Base-by-base conservation (phyloP, 2,797 vertebrate species). In the Pitangus sulphuratus region DNA sequence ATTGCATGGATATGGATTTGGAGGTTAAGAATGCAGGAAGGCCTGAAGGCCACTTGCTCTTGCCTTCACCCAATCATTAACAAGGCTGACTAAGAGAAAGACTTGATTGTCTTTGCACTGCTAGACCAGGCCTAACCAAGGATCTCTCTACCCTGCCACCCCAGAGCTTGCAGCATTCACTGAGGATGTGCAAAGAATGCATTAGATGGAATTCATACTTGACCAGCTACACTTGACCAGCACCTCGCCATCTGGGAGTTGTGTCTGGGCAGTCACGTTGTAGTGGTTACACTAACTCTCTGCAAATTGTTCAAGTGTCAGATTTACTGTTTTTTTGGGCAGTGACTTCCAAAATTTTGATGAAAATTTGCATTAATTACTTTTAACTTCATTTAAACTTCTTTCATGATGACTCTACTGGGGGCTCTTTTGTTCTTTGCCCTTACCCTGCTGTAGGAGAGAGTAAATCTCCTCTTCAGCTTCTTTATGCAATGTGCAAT, bases 181-280 rank as follows among this genome's bases (percentile, higher is more conserved):
- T 6, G 31, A 26, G 48, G 30, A 65, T 22, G 8, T 58, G 17
- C 12, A 11, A 51, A 66, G 57, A 30, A 30, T 15, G 11, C 6
- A 6, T 50, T 2, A 0, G 17, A 3, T 30, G 40, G 30, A 18
- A 37, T 65, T 56, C 40, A 12, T 1, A 0, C 33, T 8, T 40
- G 39, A 40, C 39, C 39, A 39, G 35, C 58, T 50, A 4, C 2
- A 0, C 37, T 42, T 68, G 19, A 6, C 58, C 0, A 1, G 24
- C 8, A 12, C 21, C 47, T 37, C 9, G 8, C 8, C 15, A 11
- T 18, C 16, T 30, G n/a, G 44, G 22, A 53, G 28, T 35, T 30
- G 13, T 8, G 8, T 35, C 19, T 58, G 8, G 30, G 16, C 14
- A 20, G 44, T 37, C 40, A 16, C 0, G 2, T 26, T 58, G 35